Evolutionary conservation across 1,140 invertebrate genomes (phyloP).

Genomic region (Drosophila mauritiana): DNA sequence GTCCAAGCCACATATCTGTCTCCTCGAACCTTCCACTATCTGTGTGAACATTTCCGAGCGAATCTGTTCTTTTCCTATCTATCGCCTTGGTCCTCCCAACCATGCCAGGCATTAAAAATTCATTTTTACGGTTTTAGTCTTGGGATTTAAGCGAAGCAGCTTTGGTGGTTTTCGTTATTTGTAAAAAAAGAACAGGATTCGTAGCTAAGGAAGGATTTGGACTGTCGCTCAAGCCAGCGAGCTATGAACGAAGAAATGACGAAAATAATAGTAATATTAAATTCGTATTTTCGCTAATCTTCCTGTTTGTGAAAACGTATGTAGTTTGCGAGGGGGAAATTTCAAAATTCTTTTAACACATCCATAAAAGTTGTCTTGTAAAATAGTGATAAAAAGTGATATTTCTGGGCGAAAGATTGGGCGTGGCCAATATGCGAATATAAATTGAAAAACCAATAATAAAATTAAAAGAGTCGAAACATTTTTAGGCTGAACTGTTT

Average conservation of each 20-base stretch:
- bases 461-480: too few species aligned
- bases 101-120: slow-evolving; percentile 57
- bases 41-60: background rate
- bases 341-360: too few species aligned
- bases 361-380: too few species aligned
- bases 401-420: too few species aligned
- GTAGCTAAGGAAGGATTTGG: slow-evolving; percentile 26
- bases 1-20: slow-evolving; percentile 8
- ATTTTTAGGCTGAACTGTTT: too few species aligned
- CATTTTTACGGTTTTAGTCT: slow-evolving; percentile 56
- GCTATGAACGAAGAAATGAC: background rate
- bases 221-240: slow-evolving; percentile 21
- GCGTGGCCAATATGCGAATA: too few species aligned
- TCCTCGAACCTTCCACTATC: slow-evolving; percentile 1
- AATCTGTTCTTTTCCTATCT: slow-evolving; percentile 34
- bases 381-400: too few species aligned
- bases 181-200: slow-evolving; percentile 4
- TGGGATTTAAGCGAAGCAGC: slow-evolving; percentile 40
- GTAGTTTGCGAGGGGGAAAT: too few species aligned
- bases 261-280: too few species aligned
- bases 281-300: too few species aligned
- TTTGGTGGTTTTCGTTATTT: background rate
- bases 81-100: slow-evolving; percentile 25
- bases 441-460: too few species aligned
- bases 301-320: background rate